These are phyloP conservation scores for Bellardia pandia DNA, from an alignment of 2,888 invertebrate genomes.

Conservation along the genomic window DNA sequence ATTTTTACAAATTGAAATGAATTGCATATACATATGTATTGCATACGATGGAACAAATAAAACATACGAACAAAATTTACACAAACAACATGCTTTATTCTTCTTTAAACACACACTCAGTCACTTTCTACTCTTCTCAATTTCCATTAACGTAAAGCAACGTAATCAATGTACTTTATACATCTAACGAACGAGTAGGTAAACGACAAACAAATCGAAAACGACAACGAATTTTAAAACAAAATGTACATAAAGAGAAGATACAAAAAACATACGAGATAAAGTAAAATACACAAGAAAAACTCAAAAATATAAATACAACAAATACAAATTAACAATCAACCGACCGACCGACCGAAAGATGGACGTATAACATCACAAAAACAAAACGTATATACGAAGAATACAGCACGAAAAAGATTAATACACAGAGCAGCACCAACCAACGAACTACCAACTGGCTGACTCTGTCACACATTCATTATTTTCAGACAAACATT, in stretches of 20 bases:
- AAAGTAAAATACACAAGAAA: slow-evolving; percentile 51
- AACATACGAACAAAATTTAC: slow-evolving; percentile 1
- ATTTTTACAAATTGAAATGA: slow-evolving; percentile 28
- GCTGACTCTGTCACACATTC: slow-evolving; percentile 69
- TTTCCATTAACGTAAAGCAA: slow-evolving; percentile 46
- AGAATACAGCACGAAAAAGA: slow-evolving; percentile 61
- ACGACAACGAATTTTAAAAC: slow-evolving; percentile 31
- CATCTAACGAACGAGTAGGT: slow-evolving; percentile 19
- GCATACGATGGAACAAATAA: slow-evolving; percentile 12
- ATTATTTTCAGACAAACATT: slow-evolving; percentile 55
- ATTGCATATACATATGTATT: slow-evolving; percentile 20
- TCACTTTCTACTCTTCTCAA: slow-evolving; percentile 26
- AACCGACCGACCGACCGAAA: slow-evolving; percentile 56
- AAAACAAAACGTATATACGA: slow-evolving; percentile 59
- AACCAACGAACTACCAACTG: slow-evolving; percentile 21
- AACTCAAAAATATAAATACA: slow-evolving; percentile 42
- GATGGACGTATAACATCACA: slow-evolving; percentile 55
- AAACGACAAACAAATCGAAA: slow-evolving; percentile 37
- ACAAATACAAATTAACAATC: slow-evolving; percentile 54
- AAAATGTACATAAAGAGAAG: slow-evolving; percentile 32
- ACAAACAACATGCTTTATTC: slow-evolving; percentile 10
- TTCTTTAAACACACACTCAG: slow-evolving; percentile 11
- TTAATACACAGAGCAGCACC: slow-evolving; percentile 27
- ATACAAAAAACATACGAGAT: slow-evolving; percentile 42
- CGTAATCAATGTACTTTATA: slow-evolving; percentile 51